Evolutionary conservation across 30 jellyfish, hydroid and myxozoan genomes (phyloP).

Genomic region (Aurelia sp.): DNA sequence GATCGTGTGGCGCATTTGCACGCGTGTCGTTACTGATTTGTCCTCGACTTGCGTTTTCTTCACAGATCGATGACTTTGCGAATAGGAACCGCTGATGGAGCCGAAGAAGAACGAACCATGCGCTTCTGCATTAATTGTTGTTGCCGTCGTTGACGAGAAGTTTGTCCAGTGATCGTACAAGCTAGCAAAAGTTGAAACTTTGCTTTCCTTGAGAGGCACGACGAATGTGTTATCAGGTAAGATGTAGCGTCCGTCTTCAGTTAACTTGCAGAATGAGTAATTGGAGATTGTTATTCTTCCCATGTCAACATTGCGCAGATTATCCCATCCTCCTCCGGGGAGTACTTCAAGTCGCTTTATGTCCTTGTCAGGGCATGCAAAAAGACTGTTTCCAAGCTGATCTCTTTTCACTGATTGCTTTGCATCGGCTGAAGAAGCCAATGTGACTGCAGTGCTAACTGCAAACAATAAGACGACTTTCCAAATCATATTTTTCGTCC

Average conservation of each 20-base stretch:
- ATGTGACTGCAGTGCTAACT: too few species aligned
- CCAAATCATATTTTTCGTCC: too few species aligned
- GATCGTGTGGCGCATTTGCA: constrained; percentile 69
- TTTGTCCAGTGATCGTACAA: constrained; percentile 79
- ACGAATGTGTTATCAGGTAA: constrained; percentile 75
- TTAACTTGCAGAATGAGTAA: constrained; percentile 53
- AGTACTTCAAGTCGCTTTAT: constrained; percentile 75
- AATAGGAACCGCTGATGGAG: constrained; percentile 76
- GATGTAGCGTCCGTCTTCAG: constrained; percentile 78
- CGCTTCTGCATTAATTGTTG: constrained; percentile 79
- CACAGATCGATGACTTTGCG: constrained; percentile 56
- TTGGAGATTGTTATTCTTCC: constrained; percentile 56
- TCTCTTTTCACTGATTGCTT: not conserved
- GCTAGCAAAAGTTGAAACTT: constrained; percentile 65
- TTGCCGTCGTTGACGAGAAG: constrained; percentile 71
- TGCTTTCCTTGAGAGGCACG: constrained; percentile 72
- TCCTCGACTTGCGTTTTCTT: constrained; percentile 75
- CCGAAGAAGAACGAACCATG: constrained; percentile 73
- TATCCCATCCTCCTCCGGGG: constrained; percentile 93
- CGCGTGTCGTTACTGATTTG: constrained; percentile 78
- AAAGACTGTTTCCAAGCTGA: not conserved
- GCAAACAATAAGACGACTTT: too few species aligned
- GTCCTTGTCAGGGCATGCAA: constrained; percentile 32
- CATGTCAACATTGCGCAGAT: constrained; percentile 84
- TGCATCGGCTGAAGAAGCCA: too few species aligned